phyloP scores from a whole-genome alignment of 2,113 vertebrate genomes.

The Chrysochloris asiatica region DNA sequence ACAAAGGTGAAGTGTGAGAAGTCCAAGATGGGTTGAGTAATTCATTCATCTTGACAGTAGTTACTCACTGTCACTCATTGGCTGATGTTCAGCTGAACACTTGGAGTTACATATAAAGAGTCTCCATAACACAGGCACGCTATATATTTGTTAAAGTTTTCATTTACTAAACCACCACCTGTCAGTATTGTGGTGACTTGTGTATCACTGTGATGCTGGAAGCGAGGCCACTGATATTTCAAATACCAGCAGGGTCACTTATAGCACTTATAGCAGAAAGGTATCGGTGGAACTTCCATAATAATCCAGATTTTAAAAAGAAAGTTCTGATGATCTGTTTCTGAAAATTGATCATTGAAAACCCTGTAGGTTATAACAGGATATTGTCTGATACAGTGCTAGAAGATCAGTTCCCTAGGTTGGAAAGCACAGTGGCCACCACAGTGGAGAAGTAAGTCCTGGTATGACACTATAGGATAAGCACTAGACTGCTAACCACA shows the following conservation, averaged over 20 bases:
- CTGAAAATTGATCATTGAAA: neutral
- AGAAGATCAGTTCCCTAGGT: neutral
- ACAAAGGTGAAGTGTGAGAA: neutral
- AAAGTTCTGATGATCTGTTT: neutral
- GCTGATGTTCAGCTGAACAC: neutral
- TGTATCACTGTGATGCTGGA: neutral
- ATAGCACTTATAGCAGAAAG: neutral
- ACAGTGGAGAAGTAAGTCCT: too few species aligned
- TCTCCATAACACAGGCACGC: neutral
- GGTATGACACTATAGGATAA: too few species aligned
- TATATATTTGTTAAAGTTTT: neutral
- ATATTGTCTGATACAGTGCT: neutral
- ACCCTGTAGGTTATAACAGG: neutral
- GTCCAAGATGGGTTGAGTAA: too few species aligned
- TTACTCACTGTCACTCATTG: neutral
- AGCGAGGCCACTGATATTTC: neutral
- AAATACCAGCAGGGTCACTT: neutral
- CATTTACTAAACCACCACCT: neutral
- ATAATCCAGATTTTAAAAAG: neutral
- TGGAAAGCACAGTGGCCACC: neutral
- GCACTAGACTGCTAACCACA: too few species aligned
- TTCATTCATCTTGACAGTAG: neutral
- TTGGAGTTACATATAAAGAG: neutral
- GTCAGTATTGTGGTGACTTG: neutral
- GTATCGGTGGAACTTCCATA: neutral